Evolutionary conservation across 2,113 vertebrate genomes (phyloP).

Genomic region (Diadophis punctatus): DNA sequence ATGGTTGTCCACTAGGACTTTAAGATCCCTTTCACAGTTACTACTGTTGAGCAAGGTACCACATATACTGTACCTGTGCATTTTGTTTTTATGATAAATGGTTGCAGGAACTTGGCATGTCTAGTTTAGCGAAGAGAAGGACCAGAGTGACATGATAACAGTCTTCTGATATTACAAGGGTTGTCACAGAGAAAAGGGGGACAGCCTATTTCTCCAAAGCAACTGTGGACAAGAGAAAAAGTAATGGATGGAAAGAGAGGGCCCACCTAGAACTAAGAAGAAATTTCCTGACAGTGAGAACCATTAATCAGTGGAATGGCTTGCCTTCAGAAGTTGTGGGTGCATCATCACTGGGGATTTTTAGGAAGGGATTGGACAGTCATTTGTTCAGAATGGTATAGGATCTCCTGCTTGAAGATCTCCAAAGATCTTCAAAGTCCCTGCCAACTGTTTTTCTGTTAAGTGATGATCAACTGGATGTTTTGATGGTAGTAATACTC

Average conservation of each 20-base stretch:
- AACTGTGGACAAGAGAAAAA: background rate
- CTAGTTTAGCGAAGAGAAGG: background rate
- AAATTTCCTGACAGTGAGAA: background rate
- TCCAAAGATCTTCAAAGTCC: background rate
- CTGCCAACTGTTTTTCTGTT: background rate
- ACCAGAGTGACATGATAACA: background rate
- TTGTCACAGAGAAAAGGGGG: background rate
- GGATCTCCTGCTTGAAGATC: background rate
- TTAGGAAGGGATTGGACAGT: background rate
- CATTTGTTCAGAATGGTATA: background rate
- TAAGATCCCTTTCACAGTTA: too few relatives aligned
- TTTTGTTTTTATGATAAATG: too few relatives aligned
- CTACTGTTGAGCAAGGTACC: too few relatives aligned
- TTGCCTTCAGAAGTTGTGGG: background rate
- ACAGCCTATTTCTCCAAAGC: background rate
- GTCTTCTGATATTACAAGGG: too few relatives aligned
- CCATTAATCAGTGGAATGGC: background rate
- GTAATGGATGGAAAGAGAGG: background rate
- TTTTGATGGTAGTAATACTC: background rate
- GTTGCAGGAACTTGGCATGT: background rate
- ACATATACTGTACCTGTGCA: too few relatives aligned
- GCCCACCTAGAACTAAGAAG: background rate
- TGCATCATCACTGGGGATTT: background rate
- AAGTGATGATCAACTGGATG: background rate
- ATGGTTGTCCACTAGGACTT: too few relatives aligned